phyloP scores from a whole-genome alignment of 2,888 invertebrate genomes.

The Dermolepida albohirtum region DNA sequence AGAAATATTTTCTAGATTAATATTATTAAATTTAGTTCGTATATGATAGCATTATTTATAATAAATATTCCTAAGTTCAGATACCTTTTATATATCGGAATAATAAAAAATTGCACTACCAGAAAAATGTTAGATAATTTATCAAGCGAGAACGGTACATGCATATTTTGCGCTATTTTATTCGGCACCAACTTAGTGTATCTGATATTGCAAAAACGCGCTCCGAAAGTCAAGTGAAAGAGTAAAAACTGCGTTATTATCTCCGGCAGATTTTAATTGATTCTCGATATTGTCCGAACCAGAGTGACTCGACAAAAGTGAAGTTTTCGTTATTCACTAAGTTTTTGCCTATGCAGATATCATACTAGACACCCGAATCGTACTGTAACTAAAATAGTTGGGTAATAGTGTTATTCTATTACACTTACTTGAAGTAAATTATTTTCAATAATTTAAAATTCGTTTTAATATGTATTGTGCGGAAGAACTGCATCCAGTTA shows the following conservation, averaged over 20 bases:
- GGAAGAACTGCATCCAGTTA: too few relatives aligned
- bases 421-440: too few relatives aligned
- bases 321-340: background rate
- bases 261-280: conserved; percentile 10
- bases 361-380: too few relatives aligned
- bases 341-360: too few relatives aligned
- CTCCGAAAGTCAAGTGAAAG: background rate
- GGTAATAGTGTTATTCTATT: too few relatives aligned
- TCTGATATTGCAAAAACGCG: background rate
- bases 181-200: conserved; percentile 1
- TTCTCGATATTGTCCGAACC: background rate
- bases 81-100: background rate
- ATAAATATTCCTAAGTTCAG: too few relatives aligned
- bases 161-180: conserved; percentile 17
- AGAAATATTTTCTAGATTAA: too few relatives aligned
- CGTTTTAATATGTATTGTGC: too few relatives aligned
- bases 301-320: background rate
- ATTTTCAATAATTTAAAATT: too few relatives aligned
- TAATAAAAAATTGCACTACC: conserved; percentile 1
- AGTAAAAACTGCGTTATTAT: conserved; percentile 9
- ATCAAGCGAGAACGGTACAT: conserved; percentile 5
- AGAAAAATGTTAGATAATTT: conserved; percentile 1
- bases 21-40: too few relatives aligned
- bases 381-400: too few relatives aligned
- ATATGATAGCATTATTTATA: too few relatives aligned